Base-by-base conservation (phyloP, 1,140 invertebrate species). In the Lordiphosa mommai region DNA sequence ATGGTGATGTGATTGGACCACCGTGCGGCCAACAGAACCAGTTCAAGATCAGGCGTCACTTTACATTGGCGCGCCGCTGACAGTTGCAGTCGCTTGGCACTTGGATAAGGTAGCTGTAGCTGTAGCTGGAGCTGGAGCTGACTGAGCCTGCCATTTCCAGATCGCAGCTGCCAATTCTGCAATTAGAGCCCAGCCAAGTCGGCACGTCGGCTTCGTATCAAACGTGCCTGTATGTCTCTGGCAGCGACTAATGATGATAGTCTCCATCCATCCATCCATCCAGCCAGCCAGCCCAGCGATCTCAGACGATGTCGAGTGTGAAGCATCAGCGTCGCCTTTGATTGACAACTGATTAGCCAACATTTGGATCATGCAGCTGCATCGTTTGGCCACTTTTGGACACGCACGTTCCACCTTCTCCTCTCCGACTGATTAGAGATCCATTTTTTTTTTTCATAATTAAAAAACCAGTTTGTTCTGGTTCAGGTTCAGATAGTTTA, bases 21-120 rank as follows among this genome's bases (percentile, higher is more conserved):
- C 77, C 77, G 47, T 55, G 40, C 40, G 16, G 37, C 41, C 33
- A 27, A 32, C 20, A 68, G 34, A 84, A 85, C 77, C 77, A 84
- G 77, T 84, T 84, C 79, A 85, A 84, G 77, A 84, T 84, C 77
- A 72, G 68, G 72, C 72, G 72, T 76, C 72, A 74, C 72, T 76
- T 71, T 55, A 67, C 57, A 66, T 66, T 66, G 55, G 48, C 43
- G 44, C 61, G 51, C 65, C 61, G 72, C 59, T 79, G 73, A 77
- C 73, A 72, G 68, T 64, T 61, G 23, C 23, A 27, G 23, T 27
- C 23, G 23, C 23, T 27, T 27, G 23, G 23, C 23, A 27, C 23
- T 27, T 27, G 72, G 55, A 58, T 59, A 58, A 57, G 68, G 48
- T 71, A 43, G 67, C 13, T 57, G 37, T n/a, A n/a, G n/a, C n/a